A percentile compares a stretch with the other conserved stretches of the same genome.
Evolutionary conservation across 2,888 invertebrate genomes (phyloP).

Genomic region (Minunthozetes semirufus): DNA sequence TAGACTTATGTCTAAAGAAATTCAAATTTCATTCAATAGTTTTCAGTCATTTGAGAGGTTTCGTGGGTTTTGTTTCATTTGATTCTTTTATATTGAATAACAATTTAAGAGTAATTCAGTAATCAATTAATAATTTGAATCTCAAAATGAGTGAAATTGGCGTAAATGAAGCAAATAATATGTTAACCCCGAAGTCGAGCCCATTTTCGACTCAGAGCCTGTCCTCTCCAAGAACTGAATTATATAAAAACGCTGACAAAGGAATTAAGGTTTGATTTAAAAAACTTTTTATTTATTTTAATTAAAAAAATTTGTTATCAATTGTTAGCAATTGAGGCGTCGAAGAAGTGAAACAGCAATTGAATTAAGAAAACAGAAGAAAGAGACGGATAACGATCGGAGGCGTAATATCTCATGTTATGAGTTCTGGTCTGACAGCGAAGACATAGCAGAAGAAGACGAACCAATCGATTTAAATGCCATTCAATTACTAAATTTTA

Average conservation of each 20-base stretch:
- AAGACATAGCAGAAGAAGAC: background rate
- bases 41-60: too few species aligned
- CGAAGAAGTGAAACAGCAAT: background rate
- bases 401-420: background rate
- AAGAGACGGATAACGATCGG: background rate
- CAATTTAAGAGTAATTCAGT: too few species aligned
- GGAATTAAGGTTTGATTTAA: background rate
- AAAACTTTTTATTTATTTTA: background rate
- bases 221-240: conserved; percentile 1
- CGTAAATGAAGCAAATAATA: too few species aligned
- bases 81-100: too few species aligned
- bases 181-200: too few species aligned
- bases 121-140: too few species aligned
- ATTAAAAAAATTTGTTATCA: background rate
- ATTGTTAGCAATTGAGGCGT: conserved; percentile 15
- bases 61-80: too few species aligned
- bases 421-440: background rate
- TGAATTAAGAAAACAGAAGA: conserved; percentile 12
- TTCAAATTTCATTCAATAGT: too few species aligned
- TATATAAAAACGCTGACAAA: background rate
- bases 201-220: too few species aligned
- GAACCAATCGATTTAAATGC: background rate
- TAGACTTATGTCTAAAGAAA: too few species aligned
- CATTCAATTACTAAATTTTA: background rate
- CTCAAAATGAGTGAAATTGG: too few species aligned